Evolutionary conservation across 2,888 invertebrate genomes (phyloP), one percentile per base, ranked within the genome.

Genomic region (Lasioglossum figueresi): DNA sequence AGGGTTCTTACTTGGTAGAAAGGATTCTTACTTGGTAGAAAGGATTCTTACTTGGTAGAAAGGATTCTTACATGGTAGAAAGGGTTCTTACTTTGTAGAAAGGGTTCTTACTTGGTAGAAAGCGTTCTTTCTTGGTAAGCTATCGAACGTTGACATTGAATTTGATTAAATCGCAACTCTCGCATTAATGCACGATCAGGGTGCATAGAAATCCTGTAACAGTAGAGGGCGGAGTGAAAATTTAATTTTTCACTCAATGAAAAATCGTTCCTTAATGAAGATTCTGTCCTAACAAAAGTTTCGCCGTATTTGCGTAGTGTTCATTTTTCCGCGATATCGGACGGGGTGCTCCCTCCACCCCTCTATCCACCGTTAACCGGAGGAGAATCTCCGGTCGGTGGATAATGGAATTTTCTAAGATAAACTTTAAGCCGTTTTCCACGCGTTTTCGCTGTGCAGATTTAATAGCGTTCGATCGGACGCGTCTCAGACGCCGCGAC

Each of bases 371-470:
- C 6, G 31, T 63, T 63, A 63, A n/a, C 27, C n/a, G 31, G 16
- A 37, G 27, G 56, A 72, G 76, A 37, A 19, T 74, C 31, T 52
- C 70, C 43, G 43, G 14, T n/a, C 40, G 82, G 80, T 86, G 86
- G 83, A 88, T 88, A 86, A 86, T 78, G 85, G 79, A 88, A 81
- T 83, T 81, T 81, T 85, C 75, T 78, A 75, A 77, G 83, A 83
- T 83, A 88, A 85, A 85, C 80, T 78, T 77, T 63, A 79, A 83
- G 70, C 77, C 71, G 63, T 75, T 68, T 75, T 68, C 68, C 76
- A 23, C 5, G 56, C 80, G 66, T 27, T 43, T 75, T 80, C 48
- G 52, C n/a, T 34, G 71, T 73, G 37, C 70, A 72, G 82, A 84
- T 84, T 88, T 84, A 82, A 82, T 80, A 75, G 63, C 68, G 75